Conservation (phyloP, 2,113 vertebrate species). For the Poecile atricapillus region DNA sequence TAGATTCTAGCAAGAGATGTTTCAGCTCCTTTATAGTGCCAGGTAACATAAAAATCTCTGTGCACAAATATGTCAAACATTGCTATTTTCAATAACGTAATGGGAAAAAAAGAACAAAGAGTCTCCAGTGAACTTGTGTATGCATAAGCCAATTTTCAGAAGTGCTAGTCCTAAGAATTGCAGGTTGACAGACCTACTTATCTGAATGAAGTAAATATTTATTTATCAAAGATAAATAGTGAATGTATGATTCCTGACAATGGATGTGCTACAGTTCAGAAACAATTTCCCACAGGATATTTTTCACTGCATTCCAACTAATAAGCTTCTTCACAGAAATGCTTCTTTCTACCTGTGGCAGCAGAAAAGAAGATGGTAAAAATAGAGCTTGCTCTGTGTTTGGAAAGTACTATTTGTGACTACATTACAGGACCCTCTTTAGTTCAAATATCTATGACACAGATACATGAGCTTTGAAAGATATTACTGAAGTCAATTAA, state of each 20-base stretch:
- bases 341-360: background rate
- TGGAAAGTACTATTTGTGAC: background rate
- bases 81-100: conserved; percentile 22
- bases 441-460: background rate
- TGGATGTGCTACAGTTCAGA: background rate
- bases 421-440: background rate
- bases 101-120: background rate
- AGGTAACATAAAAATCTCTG: background rate
- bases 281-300: background rate
- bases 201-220: conserved; percentile 32
- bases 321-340: background rate
- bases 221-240: conserved; percentile 37
- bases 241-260: conserved; percentile 7
- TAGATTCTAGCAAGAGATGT: background rate
- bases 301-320: background rate
- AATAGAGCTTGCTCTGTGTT: background rate
- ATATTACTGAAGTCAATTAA: conserved; percentile 5
- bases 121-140: background rate
- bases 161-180: background rate
- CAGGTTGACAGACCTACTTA: background rate
- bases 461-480: background rate
- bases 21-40: background rate
- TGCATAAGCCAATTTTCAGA: background rate
- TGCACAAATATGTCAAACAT: background rate
- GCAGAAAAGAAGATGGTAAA: background rate